These are phyloP conservation scores for Oligia strigilis DNA, from an alignment of 2,888 invertebrate genomes.

Conservation along the genomic window DNA sequence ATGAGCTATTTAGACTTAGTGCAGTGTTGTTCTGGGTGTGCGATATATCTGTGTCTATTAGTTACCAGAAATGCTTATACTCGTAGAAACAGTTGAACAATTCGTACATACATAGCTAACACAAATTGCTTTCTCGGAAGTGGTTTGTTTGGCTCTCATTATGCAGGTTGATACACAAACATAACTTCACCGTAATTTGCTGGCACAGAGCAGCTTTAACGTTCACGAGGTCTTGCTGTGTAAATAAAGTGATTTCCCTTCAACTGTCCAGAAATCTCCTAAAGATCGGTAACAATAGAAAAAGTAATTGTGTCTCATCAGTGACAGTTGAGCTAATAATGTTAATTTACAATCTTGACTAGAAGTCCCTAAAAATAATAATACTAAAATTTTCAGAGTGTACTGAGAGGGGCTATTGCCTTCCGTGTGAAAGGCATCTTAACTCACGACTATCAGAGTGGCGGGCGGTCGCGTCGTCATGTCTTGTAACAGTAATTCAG, in stretches of 20 bases:
- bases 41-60: neutral
- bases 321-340: neutral
- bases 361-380: conserved; percentile 1
- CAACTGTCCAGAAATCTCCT: too few species aligned
- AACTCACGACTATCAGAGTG: conserved; percentile 52
- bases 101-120: conserved; percentile 14
- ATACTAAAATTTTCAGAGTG: conserved; percentile 3
- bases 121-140: conserved; percentile 28
- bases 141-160: conserved; percentile 26
- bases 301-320: too few species aligned
- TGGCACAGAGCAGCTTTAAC: neutral
- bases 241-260: neutral
- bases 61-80: conserved; percentile 15
- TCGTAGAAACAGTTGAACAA: conserved; percentile 12
- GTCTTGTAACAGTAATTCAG: conserved; percentile 74
- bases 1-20: too few species aligned
- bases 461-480: conserved; percentile 59
- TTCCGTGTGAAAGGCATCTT: conserved; percentile 57
- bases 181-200: neutral
- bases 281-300: too few species aligned
- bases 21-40: too few species aligned
- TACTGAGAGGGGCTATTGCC: conserved; percentile 17
- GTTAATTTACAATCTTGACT: neutral
- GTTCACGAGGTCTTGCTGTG: neutral
- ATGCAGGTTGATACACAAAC: conserved; percentile 18